phyloP scores from a whole-genome alignment of 2,797 vertebrate genomes.

The Dendrocincla fuliginosa region DNA sequence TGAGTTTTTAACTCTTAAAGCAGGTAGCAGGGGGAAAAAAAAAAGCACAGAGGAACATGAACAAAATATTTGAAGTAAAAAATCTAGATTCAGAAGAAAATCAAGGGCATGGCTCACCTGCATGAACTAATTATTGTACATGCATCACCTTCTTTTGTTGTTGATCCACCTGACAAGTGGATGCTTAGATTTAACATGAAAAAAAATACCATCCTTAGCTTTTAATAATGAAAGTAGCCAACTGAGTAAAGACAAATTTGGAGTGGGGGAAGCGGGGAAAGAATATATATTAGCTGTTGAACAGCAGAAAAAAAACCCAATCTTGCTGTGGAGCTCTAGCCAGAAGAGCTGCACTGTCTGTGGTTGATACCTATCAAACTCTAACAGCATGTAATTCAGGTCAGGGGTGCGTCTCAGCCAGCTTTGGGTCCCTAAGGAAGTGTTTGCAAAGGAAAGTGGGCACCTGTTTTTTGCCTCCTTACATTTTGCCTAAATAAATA shows the following conservation, averaged over 20 bases:
- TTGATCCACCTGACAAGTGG: not conserved
- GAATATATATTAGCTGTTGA: not conserved
- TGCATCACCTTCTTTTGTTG: not conserved
- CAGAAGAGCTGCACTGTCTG: not conserved
- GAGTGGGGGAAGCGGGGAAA: fast-evolving
- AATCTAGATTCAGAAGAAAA: constrained; percentile 1
- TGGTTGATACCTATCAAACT: not conserved
- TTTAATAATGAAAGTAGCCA: not conserved
- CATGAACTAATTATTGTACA: not conserved
- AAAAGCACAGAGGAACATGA: constrained; percentile 21
- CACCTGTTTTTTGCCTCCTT: not conserved
- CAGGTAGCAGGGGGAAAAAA: not conserved
- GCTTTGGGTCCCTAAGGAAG: not conserved
- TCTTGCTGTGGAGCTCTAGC: not conserved
- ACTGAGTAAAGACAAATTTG: not conserved
- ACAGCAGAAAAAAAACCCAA: not conserved
- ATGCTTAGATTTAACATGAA: not conserved
- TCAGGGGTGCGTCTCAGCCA: not conserved
- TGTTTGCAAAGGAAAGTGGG: not conserved
- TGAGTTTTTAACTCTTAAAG: constrained; percentile 53
- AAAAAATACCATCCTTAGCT: not conserved
- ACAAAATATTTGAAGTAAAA: constrained; percentile 25
- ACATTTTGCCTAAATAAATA: not conserved
- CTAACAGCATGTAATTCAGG: not conserved
- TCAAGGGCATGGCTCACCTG: not conserved